Evolutionary conservation across 1,140 invertebrate species (phyloP).

Genomic region (Pantala flavescens): DNA sequence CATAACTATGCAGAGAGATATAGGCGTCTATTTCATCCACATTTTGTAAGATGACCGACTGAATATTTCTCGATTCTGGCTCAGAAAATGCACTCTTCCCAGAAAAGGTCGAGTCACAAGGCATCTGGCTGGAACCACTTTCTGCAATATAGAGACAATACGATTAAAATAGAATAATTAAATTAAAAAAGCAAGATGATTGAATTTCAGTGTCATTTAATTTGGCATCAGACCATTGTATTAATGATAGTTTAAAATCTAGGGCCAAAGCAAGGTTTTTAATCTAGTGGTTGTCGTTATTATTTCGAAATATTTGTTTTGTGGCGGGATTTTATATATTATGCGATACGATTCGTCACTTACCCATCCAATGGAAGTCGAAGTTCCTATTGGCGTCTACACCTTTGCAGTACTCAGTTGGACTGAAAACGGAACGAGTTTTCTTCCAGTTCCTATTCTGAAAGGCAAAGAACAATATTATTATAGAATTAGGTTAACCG

Average conservation of each 20-base stretch:
- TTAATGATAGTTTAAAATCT: too few relatives aligned
- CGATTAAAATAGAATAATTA: too few relatives aligned
- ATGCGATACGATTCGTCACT: too few relatives aligned
- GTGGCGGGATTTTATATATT: too few relatives aligned
- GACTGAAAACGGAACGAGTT: constrained; percentile 32
- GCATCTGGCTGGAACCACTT: constrained; percentile 37
- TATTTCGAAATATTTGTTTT: too few relatives aligned
- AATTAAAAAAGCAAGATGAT: too few relatives aligned
- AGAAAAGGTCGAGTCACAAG: constrained; percentile 44
- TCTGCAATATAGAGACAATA: constrained; percentile 11
- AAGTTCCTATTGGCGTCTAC: constrained; percentile 61
- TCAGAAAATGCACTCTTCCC: constrained; percentile 49
- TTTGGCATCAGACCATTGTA: too few relatives aligned
- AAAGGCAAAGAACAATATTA: constrained; percentile 21
- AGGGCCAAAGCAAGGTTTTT: too few relatives aligned
- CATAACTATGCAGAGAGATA: constrained; percentile 51
- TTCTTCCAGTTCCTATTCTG: constrained; percentile 44
- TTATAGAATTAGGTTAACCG: too few relatives aligned
- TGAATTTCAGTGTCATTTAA: too few relatives aligned
- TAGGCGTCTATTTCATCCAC: constrained; percentile 46
- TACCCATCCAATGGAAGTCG: constrained; percentile 48
- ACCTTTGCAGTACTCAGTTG: constrained; percentile 37
- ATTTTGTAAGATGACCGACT: constrained; percentile 41
- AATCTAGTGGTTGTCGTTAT: too few relatives aligned
- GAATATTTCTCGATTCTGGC: constrained; percentile 51